Evolutionary conservation across 2,797 vertebrate genomes (phyloP), one percentile per base, ranked within the genome.

Genomic region (Sebastes matsubarae): DNA sequence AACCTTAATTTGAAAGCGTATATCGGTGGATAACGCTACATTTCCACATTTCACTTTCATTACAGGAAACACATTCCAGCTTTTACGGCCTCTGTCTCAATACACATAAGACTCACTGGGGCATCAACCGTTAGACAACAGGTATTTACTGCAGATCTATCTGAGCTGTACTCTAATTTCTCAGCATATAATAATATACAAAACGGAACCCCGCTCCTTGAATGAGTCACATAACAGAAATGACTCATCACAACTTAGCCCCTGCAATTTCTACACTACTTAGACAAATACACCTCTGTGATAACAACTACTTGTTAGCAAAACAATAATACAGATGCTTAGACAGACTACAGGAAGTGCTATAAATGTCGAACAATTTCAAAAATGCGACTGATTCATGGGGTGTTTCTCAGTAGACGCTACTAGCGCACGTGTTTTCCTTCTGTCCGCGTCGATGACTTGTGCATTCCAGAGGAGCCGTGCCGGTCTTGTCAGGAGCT

Each of bases 401-500:
- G 58, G 84, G 68, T 72, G 29, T 87, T 88, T 87, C 36, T 81
- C 63, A 67, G 68, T 75, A 42, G 84, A 88, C 73, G 71, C 68
- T 75, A 55, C 60, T 12, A 30, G 61, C 34, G 61, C 75, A 78
- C 30, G 6, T 83, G 83, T 87, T 90, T 91, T 72, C 81, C 63
- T 50, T 82, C 68, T 79, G 83, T 84, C 77, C 2, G 2, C 1
- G 20, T 13, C 64, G 79, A 93, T 92, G 90, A 87, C 88, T 63
- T 46, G 34, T 83, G 87, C 89, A 89, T 93, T 88, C 87, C 89
- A 81, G 60, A 75, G 81, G 60, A 80, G 60, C 88, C 55, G n/a
- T 30, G 82, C 73, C 16, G 61, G 68, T 78, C 79, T 76, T 18
- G 78, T 90, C 84, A 75, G 72, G 57, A 79, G 80, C 80, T 66